Base-by-base conservation (phyloP, 1,140 invertebrate species). In the Thaumetopoea pityocampa region DNA sequence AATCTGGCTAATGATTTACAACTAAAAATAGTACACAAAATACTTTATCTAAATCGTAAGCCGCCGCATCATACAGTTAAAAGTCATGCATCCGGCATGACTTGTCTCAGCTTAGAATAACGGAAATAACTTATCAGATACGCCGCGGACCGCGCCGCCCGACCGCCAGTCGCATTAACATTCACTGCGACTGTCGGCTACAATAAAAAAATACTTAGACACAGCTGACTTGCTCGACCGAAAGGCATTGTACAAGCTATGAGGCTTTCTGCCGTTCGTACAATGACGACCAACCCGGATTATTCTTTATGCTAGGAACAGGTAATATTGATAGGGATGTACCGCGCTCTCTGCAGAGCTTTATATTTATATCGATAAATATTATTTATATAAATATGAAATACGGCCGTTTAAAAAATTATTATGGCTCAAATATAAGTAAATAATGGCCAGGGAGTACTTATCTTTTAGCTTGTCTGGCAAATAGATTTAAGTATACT, bases 91-190 rank as follows among this genome's bases (percentile, higher is more conserved):
- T 57, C 54, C 50, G 50, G 50, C 36, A 36, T 42, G 18, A 27
- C 38, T 44, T 30, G 33, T 38, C 58, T 35, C 47, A n/a, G n/a
- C 43, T 70, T 49, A 36, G 50, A 63, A 53, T 56, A 66, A 58
- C 73, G 70, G 70, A 78, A 78, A 74, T 68, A 63, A 63, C 68
- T 67, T 74, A 74, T 78, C 68, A 68, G 67, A 67, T 68, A 71
- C 62, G 62, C 24, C 23, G 46, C 35, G 42, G 30, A 38, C 40
- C 49, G 50, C 48, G 19, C 27, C 14, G 43, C 10, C 22, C 22
- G 23, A 18, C 43, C 42, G 29, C 28, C 36, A 12, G 36, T 7
- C 41, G 60, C 55, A 61, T 68, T 55, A 49, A 61, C 44, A 62
- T 50, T 53, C 53, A 43, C 43, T 38, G 51, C 22, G 56, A 35